These are phyloP conservation scores for Limnothrissa miodon DNA, from an alignment of 2,113 vertebrate genomes.

Conservation along the genomic window DNA sequence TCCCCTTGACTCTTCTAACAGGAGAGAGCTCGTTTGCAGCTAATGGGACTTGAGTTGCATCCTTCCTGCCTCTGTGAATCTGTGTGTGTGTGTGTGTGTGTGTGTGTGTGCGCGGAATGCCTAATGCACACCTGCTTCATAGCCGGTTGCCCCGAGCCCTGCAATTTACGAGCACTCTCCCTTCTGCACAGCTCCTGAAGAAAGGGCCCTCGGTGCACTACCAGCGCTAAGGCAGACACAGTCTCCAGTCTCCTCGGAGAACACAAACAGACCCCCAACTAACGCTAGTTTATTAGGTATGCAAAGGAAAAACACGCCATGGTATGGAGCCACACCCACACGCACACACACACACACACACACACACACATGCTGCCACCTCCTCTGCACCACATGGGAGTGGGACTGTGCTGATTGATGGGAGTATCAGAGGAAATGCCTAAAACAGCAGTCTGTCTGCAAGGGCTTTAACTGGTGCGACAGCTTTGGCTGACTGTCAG, in stretches of 20 bases:
- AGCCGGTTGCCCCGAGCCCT: background rate
- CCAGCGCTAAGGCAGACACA: background rate
- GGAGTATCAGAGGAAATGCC: conserved; percentile 34
- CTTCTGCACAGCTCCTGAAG: conserved; percentile 1
- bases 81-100: background rate
- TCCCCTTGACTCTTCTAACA: background rate
- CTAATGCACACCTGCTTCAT: conserved; percentile 70
- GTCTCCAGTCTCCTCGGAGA: background rate
- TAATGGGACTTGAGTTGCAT: conserved; percentile 61
- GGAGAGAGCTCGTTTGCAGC: background rate
- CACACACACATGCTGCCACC: background rate
- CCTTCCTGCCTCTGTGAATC: conserved; percentile 37
- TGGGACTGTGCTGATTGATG: conserved; percentile 63
- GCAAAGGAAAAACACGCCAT: background rate
- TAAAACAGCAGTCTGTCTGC: conserved; percentile 67
- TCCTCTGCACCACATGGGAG: background rate
- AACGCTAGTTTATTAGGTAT: background rate
- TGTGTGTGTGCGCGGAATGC: conserved; percentile 65
- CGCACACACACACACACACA: conserved; percentile 40
- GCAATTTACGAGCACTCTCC: conserved; percentile 9
- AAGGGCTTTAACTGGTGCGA: conserved; percentile 64
- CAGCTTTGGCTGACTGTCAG: conserved; percentile 60
- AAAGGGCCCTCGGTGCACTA: background rate
- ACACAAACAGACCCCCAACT: background rate
- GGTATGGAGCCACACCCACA: conserved; percentile 38